Conservation (phyloP, 1,140 invertebrate genomes). For the Sipha flava region DNA sequence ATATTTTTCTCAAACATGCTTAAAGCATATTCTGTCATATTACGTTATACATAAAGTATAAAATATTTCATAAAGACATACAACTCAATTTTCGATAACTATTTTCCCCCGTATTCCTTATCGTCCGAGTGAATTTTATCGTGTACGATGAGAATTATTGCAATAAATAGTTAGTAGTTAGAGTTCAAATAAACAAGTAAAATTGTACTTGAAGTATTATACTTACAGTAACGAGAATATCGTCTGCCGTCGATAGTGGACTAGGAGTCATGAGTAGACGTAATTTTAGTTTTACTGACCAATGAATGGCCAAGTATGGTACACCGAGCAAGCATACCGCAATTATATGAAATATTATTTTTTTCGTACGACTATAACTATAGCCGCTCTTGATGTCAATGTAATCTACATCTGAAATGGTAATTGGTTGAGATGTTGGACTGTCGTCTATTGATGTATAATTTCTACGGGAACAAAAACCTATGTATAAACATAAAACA, state of each 20-base stretch:
- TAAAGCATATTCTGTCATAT: no score
- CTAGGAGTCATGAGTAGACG: neutral
- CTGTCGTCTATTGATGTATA: neutral
- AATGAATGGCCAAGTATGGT: constrained; percentile 14
- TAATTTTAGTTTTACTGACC: constrained; percentile 5
- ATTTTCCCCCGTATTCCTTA: no score
- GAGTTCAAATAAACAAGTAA: no score
- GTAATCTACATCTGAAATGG: neutral
- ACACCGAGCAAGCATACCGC: neutral
- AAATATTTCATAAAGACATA: no score
- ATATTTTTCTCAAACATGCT: no score
- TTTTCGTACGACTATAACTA: neutral
- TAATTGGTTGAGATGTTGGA: neutral
- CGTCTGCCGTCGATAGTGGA: neutral
- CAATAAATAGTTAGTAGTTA: no score
- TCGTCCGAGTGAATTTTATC: no score
- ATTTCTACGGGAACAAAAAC: neutral
- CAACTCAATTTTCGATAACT: no score
- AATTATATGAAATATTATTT: constrained; percentile 2
- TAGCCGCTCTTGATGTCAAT: constrained; percentile 9
- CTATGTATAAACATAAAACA: neutral
- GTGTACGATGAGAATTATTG: no score
- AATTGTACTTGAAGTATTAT: neutral
- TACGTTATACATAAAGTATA: no score
- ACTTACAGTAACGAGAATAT: constrained; percentile 4